phyloP scores from a whole-genome alignment of 2,113 vertebrate genomes.

The Elephas maximus region DNA sequence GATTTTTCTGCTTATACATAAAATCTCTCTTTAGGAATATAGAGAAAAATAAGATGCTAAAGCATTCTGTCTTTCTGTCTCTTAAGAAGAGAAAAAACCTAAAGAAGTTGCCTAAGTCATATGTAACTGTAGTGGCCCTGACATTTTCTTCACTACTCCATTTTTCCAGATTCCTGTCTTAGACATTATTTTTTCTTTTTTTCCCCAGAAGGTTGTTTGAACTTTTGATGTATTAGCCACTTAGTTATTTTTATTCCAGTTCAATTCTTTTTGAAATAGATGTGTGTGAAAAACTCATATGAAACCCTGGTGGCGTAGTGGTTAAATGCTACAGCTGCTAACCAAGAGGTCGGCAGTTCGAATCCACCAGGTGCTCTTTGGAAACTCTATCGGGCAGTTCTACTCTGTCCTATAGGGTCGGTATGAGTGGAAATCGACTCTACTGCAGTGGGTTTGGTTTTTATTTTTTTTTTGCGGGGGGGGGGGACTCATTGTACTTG shows the following conservation, averaged over 20 bases:
- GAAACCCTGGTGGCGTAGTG: too few relatives aligned
- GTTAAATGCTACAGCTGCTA: too few relatives aligned
- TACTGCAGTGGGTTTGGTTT: too few relatives aligned
- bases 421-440: too few relatives aligned
- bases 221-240: not conserved
- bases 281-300: not conserved
- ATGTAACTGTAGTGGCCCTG: not conserved
- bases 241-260: not conserved
- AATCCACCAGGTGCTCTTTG: too few relatives aligned
- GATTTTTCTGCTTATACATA: not conserved
- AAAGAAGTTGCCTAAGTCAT: not conserved
- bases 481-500: not conserved
- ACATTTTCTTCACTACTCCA: not conserved
- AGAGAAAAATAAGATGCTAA: not conserved
- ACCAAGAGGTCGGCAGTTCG: too few relatives aligned
- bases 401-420: too few relatives aligned
- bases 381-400: too few relatives aligned
- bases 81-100: not conserved
- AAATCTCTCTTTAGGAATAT: not conserved
- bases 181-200: not conserved
- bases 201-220: not conserved
- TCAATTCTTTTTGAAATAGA: not conserved
- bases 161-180: not conserved
- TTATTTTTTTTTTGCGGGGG: too few relatives aligned
- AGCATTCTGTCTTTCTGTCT: not conserved